Conservation (phyloP, 2,888 invertebrate genomes). For the Nomada hirtipes region DNA sequence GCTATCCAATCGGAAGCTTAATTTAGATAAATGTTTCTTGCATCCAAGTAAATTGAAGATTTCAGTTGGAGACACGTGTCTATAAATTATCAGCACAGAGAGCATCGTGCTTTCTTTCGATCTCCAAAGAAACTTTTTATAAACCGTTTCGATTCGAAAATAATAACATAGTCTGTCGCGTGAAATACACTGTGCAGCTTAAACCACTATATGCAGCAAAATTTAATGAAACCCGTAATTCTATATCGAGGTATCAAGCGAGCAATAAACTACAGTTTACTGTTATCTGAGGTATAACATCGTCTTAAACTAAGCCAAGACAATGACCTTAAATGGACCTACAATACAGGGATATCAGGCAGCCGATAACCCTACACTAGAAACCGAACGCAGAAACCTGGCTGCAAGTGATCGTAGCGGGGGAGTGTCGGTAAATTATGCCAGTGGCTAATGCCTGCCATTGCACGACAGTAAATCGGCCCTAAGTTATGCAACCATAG, state of each 20-base stretch:
- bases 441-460: constrained; percentile 72
- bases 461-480: constrained; percentile 73
- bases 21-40: too few species aligned
- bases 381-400: constrained; percentile 56
- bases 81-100: too few species aligned
- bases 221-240: constrained; percentile 13
- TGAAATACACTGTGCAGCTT: neutral
- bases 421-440: constrained; percentile 74
- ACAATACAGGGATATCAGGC: constrained; percentile 36
- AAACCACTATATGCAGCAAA: neutral
- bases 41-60: too few species aligned
- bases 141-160: too few species aligned
- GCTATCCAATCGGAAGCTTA: too few species aligned
- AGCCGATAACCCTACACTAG: constrained; percentile 53
- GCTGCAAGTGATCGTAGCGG: constrained; percentile 68
- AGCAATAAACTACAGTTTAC: constrained; percentile 37
- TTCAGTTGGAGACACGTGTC: too few species aligned
- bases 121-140: too few species aligned
- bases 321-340: constrained; percentile 52
- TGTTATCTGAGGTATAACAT: constrained; percentile 17
- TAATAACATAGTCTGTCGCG: too few species aligned
- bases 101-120: too few species aligned
- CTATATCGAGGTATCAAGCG: constrained; percentile 27
- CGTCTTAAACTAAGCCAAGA: constrained; percentile 40
- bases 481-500: constrained; percentile 68